A percentile compares a stretch with the other conserved stretches of the same genome.
Conservation (phyloP, 2,113 vertebrate species). For the Trematomus loennbergii region DNA sequence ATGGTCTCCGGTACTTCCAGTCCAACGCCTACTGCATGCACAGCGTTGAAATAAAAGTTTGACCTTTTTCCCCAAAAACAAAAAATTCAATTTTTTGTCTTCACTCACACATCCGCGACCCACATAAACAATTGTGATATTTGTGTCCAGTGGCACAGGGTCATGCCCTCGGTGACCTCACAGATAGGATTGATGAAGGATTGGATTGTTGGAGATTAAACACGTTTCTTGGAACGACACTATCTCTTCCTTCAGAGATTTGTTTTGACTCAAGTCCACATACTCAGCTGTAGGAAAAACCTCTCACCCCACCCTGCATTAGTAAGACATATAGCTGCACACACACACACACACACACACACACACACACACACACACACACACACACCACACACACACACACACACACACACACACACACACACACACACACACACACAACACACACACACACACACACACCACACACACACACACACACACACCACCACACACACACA, state of each 20-base stretch:
- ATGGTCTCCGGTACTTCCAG: too few species aligned
- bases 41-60: too few species aligned
- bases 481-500: too few species aligned
- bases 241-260: constrained; percentile 13
- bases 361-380: constrained; percentile 21
- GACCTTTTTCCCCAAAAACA: too few species aligned
- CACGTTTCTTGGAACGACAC: not conserved
- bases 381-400: constrained; percentile 12
- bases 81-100: too few species aligned
- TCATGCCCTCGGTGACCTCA: not conserved
- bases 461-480: too few species aligned
- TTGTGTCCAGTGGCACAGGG: constrained; percentile 6
- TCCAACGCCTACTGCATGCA: too few species aligned
- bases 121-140: not conserved
- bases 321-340: constrained; percentile 18
- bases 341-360: constrained; percentile 28
- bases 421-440: too few species aligned
- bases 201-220: constrained; percentile 10
- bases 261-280: constrained; percentile 47
- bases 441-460: too few species aligned
- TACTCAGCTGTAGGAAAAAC: constrained; percentile 61
- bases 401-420: too few species aligned
- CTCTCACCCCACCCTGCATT: constrained; percentile 37
- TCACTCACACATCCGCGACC: too few species aligned
- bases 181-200: not conserved